A percentile compares a stretch with the other conserved stretches of the same genome.
Conservation (phyloP, 2,113 vertebrate genomes). For the Chaetorhynchus papuensis region DNA sequence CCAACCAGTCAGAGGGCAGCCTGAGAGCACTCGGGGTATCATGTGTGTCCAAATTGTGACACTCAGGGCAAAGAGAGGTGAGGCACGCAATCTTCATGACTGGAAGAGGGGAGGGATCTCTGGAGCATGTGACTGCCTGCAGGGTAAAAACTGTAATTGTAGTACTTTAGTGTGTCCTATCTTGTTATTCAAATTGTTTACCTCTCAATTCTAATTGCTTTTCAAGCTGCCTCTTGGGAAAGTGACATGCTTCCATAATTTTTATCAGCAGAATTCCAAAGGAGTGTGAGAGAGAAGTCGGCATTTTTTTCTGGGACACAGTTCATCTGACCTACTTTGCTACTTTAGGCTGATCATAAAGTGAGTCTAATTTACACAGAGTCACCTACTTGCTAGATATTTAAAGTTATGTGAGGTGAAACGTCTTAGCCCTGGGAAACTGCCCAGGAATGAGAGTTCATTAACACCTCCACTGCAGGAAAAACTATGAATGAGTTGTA, state of each 20-base stretch:
- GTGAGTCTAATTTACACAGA: background rate
- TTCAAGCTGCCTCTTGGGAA: background rate
- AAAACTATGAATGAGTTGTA: background rate
- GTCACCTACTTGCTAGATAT: background rate
- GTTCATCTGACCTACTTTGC: background rate
- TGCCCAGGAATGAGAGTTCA: background rate
- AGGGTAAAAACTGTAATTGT: background rate
- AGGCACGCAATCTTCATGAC: background rate
- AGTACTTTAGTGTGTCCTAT: background rate
- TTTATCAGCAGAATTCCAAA: background rate
- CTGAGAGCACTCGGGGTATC: background rate
- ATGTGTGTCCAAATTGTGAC: background rate
- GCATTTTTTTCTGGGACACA: background rate
- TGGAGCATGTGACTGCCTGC: no score
- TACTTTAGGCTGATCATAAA: background rate
- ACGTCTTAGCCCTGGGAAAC: background rate
- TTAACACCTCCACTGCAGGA: background rate
- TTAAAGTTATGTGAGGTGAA: background rate
- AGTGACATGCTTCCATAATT: background rate
- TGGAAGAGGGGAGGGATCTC: background rate
- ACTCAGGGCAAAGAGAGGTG: background rate
- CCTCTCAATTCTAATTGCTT: background rate
- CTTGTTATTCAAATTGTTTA: background rate
- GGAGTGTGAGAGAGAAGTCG: fast-evolving
- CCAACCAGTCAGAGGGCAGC: background rate